Evolutionary conservation across 1,140 invertebrate genomes (phyloP).

Genomic region (Atta cephalotes): DNA sequence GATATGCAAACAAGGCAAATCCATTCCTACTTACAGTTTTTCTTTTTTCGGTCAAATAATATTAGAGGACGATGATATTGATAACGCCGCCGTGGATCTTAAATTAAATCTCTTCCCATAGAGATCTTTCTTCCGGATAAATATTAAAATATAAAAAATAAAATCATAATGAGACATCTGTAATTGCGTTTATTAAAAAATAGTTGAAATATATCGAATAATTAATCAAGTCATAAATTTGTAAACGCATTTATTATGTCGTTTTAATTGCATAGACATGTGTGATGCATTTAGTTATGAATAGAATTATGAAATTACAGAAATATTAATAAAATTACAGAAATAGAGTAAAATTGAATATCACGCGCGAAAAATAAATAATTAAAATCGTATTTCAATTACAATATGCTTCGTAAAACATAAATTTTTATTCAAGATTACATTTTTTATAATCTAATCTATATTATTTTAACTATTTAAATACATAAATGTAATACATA

Average conservation of each 20-base stretch:
- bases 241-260: background rate
- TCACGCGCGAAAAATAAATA: background rate
- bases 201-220: background rate
- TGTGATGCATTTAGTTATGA: background rate
- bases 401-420: background rate
- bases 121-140: background rate
- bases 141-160: background rate
- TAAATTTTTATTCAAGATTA: background rate
- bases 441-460: too few species aligned
- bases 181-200: background rate
- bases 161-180: background rate
- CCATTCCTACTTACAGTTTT: background rate
- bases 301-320: background rate
- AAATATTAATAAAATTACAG: background rate
- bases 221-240: background rate
- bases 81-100: background rate
- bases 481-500: background rate
- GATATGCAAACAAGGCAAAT: slow-evolving; percentile 55
- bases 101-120: background rate
- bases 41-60: slow-evolving; percentile 34
- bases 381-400: background rate
- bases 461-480: background rate
- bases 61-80: slow-evolving; percentile 26
- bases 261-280: background rate
- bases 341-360: background rate